A percentile compares a stretch with the other conserved stretches of the same genome.
These are phyloP conservation scores for Ictalurus furcatus DNA, from an alignment of 2,113 vertebrate genomes.

Conservation along the genomic window DNA sequence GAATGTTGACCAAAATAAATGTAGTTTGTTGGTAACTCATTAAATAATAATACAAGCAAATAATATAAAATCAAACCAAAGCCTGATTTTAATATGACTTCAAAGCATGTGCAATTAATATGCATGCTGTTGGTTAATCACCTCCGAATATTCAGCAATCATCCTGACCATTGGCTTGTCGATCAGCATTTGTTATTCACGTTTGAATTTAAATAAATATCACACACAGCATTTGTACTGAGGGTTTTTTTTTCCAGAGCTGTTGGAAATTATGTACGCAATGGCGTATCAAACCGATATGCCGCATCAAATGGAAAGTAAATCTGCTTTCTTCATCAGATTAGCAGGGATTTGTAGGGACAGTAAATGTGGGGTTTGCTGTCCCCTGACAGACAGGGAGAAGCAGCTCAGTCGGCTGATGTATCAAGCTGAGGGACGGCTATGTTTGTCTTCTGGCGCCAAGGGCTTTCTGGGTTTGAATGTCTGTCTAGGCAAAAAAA, in stretches of 20 bases:
- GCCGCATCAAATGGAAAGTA: constrained; percentile 62
- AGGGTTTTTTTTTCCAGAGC: constrained; percentile 18
- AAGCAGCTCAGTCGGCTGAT: constrained; percentile 70
- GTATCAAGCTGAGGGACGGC: constrained; percentile 67
- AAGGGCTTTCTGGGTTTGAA: constrained; percentile 50
- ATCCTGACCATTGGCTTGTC: constrained; percentile 53
- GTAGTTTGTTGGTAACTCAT: neutral
- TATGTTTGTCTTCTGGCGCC: constrained; percentile 62
- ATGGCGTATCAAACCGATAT: constrained; percentile 45
- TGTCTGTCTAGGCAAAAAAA: constrained; percentile 57
- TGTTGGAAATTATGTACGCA: constrained; percentile 34
- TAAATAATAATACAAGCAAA: constrained; percentile 7
- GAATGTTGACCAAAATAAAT: neutral
- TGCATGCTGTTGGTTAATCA: constrained; percentile 49
- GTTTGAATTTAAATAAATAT: constrained; percentile 44
- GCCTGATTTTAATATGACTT: constrained; percentile 1
- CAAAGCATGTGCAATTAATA: constrained; percentile 17
- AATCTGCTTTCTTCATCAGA: constrained; percentile 65
- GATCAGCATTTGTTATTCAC: constrained; percentile 43
- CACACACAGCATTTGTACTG: constrained; percentile 23
- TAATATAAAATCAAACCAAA: constrained; percentile 9
- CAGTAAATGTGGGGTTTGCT: constrained; percentile 63
- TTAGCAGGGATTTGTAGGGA: constrained; percentile 62
- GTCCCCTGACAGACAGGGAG: constrained; percentile 68
- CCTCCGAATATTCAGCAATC: constrained; percentile 45